Percentiles rank a stretch among this genome's conserved stretches.
phyloP scores from a whole-genome alignment of 2,797 vertebrate genomes.

The Rachycentron canadum region DNA sequence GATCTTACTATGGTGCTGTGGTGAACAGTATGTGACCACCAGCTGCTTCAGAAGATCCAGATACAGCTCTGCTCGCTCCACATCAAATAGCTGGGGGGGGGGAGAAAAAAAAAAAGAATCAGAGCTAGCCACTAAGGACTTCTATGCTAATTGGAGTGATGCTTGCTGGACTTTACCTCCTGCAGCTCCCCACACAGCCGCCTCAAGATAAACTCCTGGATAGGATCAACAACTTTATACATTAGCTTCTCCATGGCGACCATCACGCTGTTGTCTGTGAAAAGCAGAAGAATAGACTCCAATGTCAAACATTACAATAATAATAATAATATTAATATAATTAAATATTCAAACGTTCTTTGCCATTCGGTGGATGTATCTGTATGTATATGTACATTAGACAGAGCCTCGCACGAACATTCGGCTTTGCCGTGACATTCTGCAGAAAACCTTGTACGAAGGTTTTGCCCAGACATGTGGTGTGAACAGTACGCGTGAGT shows the following conservation, averaged over 20 bases:
- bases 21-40: constrained; percentile 68
- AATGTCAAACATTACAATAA: constrained; percentile 2
- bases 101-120: constrained; percentile 5
- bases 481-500: too few relatives aligned
- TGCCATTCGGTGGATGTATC: too few relatives aligned
- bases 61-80: constrained; percentile 90
- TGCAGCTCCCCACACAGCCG: constrained; percentile 88
- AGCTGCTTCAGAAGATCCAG: constrained; percentile 87
- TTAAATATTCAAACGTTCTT: too few relatives aligned
- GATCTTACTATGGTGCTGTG: constrained; percentile 69
- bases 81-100: constrained; percentile 84
- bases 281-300: not conserved
- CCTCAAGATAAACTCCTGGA: constrained; percentile 89
- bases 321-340: too few relatives aligned
- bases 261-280: constrained; percentile 83
- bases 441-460: too few relatives aligned
- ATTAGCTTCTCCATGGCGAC: constrained; percentile 78
- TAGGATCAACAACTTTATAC: constrained; percentile 78
- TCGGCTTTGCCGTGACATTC: too few relatives aligned
- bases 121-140: not conserved
- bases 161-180: constrained; percentile 77
- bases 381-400: too few relatives aligned
- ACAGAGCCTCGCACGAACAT: too few relatives aligned
- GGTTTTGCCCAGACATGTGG: too few relatives aligned
- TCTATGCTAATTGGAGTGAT: constrained; percentile 1